Base-by-base conservation (phyloP, 2,888 invertebrate genomes). In the Axea sp. region DNA sequence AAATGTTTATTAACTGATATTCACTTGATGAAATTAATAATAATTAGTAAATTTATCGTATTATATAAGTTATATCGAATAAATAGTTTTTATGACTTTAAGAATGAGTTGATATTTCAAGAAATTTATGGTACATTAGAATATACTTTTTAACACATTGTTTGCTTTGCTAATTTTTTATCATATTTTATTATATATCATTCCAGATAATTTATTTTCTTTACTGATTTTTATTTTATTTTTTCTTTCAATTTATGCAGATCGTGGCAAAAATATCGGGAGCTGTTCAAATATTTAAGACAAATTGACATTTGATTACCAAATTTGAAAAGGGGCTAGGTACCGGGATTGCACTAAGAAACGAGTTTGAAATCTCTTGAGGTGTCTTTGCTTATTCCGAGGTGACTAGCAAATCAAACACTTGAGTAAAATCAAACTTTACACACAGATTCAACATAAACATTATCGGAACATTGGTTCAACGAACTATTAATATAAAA, bases 351-450 rank as follows among this genome's bases (percentile, higher is more conserved):
- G 39, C 31, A 45, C 35, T 57, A 57, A 71, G 62, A 71, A 37
- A 49, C 62, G 30, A 14, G 57, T 24, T 57, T 49, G 26, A 71
- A 73, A 71, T 51, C 76, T 72, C 73, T 73, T 68, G 53, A 76
- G 67, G 14, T 45, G 53, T 57, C 75, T 75, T 49, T 76, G 51
- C 80, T 77, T 77, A 77, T 77, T 74, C 68, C 75, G 43, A 65
- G 59, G 64, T 64, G 64, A 73, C 37, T 65, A 47, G 55, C 31
- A 67, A 76, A 72, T 79, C 78, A 80, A 81, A 81, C 78, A 82
- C 81, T 80, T 41, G 33, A 72, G 24, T 53, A 55, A 72, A 67
- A 73, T 62, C 64, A 76, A 76, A 69, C 73, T 65, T 60, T 41
- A 22, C 51, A 45, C 68, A 65, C 24, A 37, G 15, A 19, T 30